Conservation (phyloP, 2,888 invertebrate genomes). For the Ischnura elegans region DNA sequence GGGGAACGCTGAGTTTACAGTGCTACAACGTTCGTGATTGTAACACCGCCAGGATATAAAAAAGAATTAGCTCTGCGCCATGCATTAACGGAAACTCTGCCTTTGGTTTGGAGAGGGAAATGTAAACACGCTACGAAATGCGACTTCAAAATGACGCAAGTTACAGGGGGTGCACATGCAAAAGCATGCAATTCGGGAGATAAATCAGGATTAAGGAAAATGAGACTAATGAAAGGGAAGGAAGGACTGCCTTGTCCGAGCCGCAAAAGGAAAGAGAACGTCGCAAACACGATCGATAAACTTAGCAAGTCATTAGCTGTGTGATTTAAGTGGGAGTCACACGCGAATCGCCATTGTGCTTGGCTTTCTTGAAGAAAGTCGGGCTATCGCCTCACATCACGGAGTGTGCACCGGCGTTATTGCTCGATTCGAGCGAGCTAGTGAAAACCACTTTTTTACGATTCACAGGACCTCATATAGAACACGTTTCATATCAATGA, state of each 20-base stretch:
- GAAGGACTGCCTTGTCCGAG: background rate
- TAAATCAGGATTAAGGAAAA: background rate
- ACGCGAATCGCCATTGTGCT: background rate
- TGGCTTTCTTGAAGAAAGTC: background rate
- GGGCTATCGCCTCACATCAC: too few species aligned
- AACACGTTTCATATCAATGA: too few species aligned
- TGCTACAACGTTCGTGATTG: too few species aligned
- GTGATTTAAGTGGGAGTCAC: background rate
- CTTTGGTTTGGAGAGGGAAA: background rate
- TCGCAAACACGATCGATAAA: background rate
- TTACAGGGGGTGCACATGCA: background rate
- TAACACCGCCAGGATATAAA: too few species aligned
- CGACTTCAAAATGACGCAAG: background rate
- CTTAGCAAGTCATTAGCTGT: background rate
- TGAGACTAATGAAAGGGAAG: slow-evolving; percentile 14
- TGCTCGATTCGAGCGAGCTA: too few species aligned
- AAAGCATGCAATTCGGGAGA: background rate
- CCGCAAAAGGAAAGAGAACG: background rate
- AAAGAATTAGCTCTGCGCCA: too few species aligned
- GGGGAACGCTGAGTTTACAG: too few species aligned
- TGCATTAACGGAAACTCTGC: background rate
- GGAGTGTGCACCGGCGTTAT: too few species aligned
- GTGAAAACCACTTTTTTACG: too few species aligned
- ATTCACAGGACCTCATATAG: too few species aligned
- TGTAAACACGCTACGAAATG: slow-evolving; percentile 3